These are phyloP conservation scores for Hycleus phaleratus DNA, from an alignment of 1,140 invertebrate genomes.

Conservation along the genomic window DNA sequence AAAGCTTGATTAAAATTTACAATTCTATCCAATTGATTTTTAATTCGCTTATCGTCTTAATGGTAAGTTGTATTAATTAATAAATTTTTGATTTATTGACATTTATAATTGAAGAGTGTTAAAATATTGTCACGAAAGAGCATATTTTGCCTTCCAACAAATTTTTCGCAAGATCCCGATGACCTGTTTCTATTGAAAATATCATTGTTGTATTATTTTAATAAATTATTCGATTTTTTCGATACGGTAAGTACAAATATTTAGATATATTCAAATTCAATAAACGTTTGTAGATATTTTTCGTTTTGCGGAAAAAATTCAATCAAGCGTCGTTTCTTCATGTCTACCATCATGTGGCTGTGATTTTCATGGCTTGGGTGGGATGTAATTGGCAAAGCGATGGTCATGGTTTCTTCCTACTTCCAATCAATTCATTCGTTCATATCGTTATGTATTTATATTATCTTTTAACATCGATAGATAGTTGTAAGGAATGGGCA, in stretches of 20 bases:
- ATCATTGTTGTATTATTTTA: conserved; percentile 56
- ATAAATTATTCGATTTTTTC: conserved; percentile 60
- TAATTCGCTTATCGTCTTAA: background rate
- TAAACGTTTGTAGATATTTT: background rate
- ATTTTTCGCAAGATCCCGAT: conserved; percentile 55
- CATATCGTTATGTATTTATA: background rate
- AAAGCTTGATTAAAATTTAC: background rate
- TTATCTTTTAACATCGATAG: background rate
- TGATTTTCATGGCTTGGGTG: no score
- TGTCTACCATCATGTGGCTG: no score
- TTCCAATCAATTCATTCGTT: no score
- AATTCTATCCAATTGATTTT: background rate
- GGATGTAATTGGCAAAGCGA: no score
- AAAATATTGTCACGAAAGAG: background rate
- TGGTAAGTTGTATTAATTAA: background rate
- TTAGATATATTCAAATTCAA: no score
- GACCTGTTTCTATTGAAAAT: conserved; percentile 51
- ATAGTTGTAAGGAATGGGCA: no score
- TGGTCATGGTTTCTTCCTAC: no score
- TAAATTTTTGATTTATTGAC: background rate
- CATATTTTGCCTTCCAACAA: conserved; percentile 58
- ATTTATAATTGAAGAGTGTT: background rate
- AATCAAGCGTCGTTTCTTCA: background rate
- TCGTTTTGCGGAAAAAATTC: background rate
- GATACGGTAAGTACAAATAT: conserved; percentile 50